Evolutionary conservation across 1,140 invertebrate genomes (phyloP), one percentile per base, ranked within the genome.

Genomic region (Ips typographus): DNA sequence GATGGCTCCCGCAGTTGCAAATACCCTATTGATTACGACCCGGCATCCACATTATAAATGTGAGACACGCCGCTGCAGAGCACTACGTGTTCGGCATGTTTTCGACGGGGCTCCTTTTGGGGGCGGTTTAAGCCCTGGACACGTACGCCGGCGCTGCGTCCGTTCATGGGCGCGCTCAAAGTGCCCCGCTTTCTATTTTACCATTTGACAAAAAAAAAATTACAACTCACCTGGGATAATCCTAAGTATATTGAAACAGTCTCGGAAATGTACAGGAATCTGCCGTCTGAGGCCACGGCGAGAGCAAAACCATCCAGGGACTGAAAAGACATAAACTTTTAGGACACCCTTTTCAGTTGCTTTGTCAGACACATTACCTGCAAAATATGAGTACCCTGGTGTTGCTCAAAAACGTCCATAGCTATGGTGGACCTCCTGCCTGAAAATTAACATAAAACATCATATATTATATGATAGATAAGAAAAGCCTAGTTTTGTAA

Each of bases 241-340:
- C 96, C 96, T 80, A 98, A 88, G 85, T 98, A 98, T 82, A 98
- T 98, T 78, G 96, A 98, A 75, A 98, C 96, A 72, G 96, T 98
- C 87, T 98, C 96, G 72, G 96, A 98, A 85, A 98, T 97, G 85
- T 98, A 98, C 77, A 98, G 87, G 84, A 98, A 98, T 78, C 96
- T 87, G 71, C 95, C 96, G 84, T 98, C 96, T 74, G 93, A 92
- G 43, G 93, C 94, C 53, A 98, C 87, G 22, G 94, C 92, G 82
- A 98, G 90, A 71, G 94, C 95, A 83, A 98, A 98, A 40, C 96
- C 96, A 83, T 98, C 96, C 76, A 98, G 84, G 60, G 94, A 95
- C 94, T 98, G 87, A 77, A 87, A 88, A 22, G 22, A 22, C 22
- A 49, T 8, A 49, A 49, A 22, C 7, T 49, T 49, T 47, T 49